A percentile compares a stretch with the other conserved stretches of the same genome.
These are phyloP conservation scores for Zaprionus camerounensis DNA, from an alignment of 1,140 invertebrate genomes.

Conservation along the genomic window DNA sequence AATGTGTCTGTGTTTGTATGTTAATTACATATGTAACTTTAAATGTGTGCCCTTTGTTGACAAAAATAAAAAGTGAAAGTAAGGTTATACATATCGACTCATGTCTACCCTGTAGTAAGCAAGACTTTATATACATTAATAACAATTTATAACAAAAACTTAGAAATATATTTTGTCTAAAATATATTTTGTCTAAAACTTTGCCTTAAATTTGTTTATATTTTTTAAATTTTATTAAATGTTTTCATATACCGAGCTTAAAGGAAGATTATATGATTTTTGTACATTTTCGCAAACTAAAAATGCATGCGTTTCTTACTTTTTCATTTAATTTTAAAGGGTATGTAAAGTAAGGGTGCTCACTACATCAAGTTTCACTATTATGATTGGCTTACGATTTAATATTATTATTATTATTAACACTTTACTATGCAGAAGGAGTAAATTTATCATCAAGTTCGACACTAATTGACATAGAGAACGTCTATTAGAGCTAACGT, in stretches of 20 bases:
- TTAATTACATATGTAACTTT: background rate
- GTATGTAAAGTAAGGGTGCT: background rate
- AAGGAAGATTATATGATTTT: background rate
- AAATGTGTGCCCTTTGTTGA: background rate
- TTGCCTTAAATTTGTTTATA: no score
- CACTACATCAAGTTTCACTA: background rate
- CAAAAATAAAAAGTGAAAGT: slow-evolving; percentile 4
- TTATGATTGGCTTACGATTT: background rate
- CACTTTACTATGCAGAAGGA: no score
- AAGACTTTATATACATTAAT: background rate
- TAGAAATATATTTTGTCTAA: no score
- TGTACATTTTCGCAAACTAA: background rate
- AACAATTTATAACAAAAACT: no score
- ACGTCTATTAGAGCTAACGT: no score
- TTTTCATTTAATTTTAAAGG: background rate
- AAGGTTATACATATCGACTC: background rate
- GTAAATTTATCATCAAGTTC: no score
- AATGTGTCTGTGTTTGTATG: no score
- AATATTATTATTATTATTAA: background rate
- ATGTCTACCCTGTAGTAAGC: background rate
- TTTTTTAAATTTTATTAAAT: background rate
- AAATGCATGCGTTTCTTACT: background rate
- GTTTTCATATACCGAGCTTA: background rate
- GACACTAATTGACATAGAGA: no score
- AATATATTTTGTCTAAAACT: no score